A percentile compares a stretch with the other conserved stretches of the same genome.
Conservation (phyloP, 2,113 vertebrate species). For the Delphinapterus leucas region DNA sequence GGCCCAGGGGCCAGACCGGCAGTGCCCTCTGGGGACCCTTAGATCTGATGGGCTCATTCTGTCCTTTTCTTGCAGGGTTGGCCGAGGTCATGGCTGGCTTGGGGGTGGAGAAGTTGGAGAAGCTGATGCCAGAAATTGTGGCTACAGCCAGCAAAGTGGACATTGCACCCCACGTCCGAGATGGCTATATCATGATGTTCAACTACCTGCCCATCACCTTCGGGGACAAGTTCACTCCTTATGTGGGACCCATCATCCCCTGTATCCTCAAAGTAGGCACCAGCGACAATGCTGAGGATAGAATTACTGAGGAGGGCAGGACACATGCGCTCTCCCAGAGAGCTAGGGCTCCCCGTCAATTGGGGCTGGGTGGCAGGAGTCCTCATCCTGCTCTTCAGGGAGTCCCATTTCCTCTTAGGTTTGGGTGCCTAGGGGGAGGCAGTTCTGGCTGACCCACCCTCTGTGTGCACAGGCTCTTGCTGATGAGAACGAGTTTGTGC, state of each 20-base stretch:
- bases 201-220: conserved; percentile 99
- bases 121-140: conserved; percentile 98
- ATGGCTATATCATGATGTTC: conserved; percentile 99
- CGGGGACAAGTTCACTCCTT: conserved; percentile 96
- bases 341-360: background rate
- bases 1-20: background rate
- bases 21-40: background rate
- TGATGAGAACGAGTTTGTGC: conserved; percentile 98
- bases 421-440: background rate
- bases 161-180: conserved; percentile 97
- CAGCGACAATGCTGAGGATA: background rate
- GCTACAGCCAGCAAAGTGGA: conserved; percentile 97
- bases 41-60: background rate
- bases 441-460: background rate
- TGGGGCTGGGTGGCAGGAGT: background rate
- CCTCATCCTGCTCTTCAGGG: background rate
- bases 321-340: background rate
- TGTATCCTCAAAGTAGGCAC: conserved; percentile 96
- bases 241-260: conserved; percentile 98
- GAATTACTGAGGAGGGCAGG: background rate
- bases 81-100: conserved; percentile 98
- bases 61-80: conserved; percentile 84
- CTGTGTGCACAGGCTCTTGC: conserved; percentile 90
- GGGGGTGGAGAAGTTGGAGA: conserved; percentile 98
- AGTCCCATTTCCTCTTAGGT: background rate